Percentiles rank a stretch among this genome's conserved stretches.
phyloP scores from a whole-genome alignment of 2,797 vertebrate genomes.

The Oreochromis mossambicus region DNA sequence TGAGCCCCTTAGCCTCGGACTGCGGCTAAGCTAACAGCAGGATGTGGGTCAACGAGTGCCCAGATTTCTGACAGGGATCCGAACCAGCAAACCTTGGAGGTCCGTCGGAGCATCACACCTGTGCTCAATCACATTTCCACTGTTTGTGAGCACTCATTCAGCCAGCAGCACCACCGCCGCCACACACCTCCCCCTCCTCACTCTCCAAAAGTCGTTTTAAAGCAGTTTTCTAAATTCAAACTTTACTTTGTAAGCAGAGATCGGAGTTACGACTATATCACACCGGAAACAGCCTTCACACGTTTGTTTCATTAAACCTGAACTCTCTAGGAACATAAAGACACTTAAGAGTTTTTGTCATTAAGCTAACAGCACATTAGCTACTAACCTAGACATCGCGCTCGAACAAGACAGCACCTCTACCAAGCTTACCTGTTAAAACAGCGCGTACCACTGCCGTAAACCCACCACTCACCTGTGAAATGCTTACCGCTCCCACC shows the following conservation, averaged over 20 bases:
- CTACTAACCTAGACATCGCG: background rate
- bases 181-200: background rate
- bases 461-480: background rate
- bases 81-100: background rate
- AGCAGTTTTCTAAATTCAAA: background rate
- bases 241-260: background rate
- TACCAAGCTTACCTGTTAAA: background rate
- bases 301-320: background rate
- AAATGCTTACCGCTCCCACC: rapidly evolving
- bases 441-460: background rate
- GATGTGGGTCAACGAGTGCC: background rate
- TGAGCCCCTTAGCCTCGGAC: background rate
- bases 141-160: background rate
- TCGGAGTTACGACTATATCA: background rate
- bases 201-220: background rate
- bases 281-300: background rate
- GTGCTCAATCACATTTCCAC: background rate
- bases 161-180: background rate
- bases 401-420: background rate
- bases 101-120: background rate
- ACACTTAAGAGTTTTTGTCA: background rate
- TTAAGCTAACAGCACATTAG: background rate
- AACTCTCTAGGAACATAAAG: background rate
- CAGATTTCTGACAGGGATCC: background rate
- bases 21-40: background rate